phyloP scores from a whole-genome alignment of 2,888 invertebrate species.

The Drosophila kuntzei region DNA sequence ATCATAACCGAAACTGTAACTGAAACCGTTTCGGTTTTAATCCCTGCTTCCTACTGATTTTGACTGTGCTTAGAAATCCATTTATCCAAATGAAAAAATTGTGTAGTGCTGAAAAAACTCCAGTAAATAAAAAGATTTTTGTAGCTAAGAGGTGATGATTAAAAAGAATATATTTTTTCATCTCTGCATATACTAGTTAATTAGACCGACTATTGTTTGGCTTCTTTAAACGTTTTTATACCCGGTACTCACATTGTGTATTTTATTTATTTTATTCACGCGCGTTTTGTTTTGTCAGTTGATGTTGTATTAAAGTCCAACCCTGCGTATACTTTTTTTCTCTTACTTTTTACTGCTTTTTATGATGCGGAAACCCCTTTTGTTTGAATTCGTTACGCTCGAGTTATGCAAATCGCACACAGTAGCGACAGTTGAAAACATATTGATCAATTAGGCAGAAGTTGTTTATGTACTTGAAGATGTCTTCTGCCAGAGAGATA shows the following conservation, averaged over 20 bases:
- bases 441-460: constrained; percentile 79
- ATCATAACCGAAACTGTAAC: no score
- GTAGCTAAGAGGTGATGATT: no score
- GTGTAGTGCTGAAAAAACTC: neutral
- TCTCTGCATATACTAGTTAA: no score
- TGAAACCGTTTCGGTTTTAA: no score
- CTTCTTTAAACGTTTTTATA: constrained; percentile 1
- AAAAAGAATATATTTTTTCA: no score
- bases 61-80: neutral
- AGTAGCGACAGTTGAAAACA: constrained; percentile 46
- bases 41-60: neutral
- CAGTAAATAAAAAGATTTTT: no score
- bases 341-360: constrained; percentile 47
- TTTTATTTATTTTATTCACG: neutral
- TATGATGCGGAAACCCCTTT: constrained; percentile 76
- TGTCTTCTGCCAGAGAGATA: constrained; percentile 17
- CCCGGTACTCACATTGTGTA: neutral
- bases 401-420: constrained; percentile 66
- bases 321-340: constrained; percentile 43
- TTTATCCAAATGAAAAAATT: neutral
- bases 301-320: constrained; percentile 12
- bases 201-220: no score
- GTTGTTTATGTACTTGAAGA: constrained; percentile 52
- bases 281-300: constrained; percentile 7
- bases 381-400: constrained; percentile 49